Conservation (phyloP, 2,113 vertebrate species). For the Corythaeola cristata region DNA sequence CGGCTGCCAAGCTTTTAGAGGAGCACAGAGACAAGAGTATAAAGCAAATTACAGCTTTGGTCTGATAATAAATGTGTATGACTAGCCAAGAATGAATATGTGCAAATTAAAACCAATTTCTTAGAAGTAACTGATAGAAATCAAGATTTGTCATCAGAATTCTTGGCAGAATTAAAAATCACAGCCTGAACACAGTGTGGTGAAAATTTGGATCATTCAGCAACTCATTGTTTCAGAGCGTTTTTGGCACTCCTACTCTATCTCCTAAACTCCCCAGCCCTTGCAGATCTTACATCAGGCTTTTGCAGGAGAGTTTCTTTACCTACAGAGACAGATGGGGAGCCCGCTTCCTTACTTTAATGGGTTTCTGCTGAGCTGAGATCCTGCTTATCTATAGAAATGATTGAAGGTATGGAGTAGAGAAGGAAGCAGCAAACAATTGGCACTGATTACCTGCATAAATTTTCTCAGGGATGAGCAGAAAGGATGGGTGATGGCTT, state of each 20-base stretch:
- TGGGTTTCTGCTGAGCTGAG: not conserved
- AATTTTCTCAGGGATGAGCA: not conserved
- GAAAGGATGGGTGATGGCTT: not conserved
- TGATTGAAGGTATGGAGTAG: not conserved
- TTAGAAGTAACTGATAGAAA: not conserved
- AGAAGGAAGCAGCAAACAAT: not conserved
- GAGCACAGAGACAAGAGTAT: not conserved
- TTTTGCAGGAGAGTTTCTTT: not conserved
- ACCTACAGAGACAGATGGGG: not conserved
- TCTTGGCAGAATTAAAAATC: not conserved
- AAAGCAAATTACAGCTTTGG: not conserved
- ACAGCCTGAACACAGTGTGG: accelerated
- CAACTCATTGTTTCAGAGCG: not conserved
- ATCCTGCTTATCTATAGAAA: not conserved
- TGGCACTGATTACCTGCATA: not conserved
- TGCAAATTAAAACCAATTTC: not conserved
- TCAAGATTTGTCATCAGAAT: not conserved
- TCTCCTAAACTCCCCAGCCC: not conserved
- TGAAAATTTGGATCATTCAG: not conserved
- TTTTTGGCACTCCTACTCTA: not conserved
- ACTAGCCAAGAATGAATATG: not conserved
- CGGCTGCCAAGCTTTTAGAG: not conserved
- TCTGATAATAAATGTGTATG: not conserved
- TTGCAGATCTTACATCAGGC: not conserved
- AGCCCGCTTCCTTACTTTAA: not conserved